Evolutionary conservation across 2,888 invertebrate genomes (phyloP), one percentile per base, ranked within the genome.

Genomic region (Ferdinandea cuprea): DNA sequence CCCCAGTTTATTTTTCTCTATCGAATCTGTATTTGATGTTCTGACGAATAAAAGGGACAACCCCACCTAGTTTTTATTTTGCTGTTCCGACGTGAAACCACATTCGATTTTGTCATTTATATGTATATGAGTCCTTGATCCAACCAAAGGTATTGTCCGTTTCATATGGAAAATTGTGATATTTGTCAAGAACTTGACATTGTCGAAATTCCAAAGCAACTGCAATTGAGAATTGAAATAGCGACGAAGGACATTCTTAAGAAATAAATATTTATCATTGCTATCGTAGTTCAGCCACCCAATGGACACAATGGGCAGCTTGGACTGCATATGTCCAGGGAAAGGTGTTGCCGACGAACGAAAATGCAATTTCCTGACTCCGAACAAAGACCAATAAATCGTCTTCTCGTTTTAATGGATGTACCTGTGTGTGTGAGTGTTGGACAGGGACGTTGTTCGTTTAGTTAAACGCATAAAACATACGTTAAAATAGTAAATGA

Each of bases 311-410:
- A 3, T 17, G 8, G 13, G 54, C 44, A 42, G 59, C 30, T 66
- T 21, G 3, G 25, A 3, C 2, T 25, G 25, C 3, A 35, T 35
- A 11, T n/a, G n/a, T 35, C 35, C 21, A n/a, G n/a, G 19, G 17
- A 25, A 63, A 71, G 48, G 71, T 71, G 71, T 63, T 56, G 44
- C 15, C 44, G 44, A 65, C 32, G 65, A 30, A 25, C 25, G 52
- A 65, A 44, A 69, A 78, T 78, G 78, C 78, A 78, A 78, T 78
- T 72, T 78, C 72, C 72, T 72, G n/a, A 65, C 37, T 59, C 37
- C 28, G n/a, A n/a, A 35, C 19, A 35, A 58, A 63, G 32, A 71
- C 65, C 50, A 19, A 50, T 77, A 71, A 77, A 71, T 77, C 52
- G 28, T 69, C 19, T 50, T 44, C 40, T 52, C 42, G 32, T 66